A percentile compares a stretch with the other conserved stretches of the same genome.
phyloP scores from a whole-genome alignment of 1,140 invertebrate species.

The Brachionus sp. region DNA sequence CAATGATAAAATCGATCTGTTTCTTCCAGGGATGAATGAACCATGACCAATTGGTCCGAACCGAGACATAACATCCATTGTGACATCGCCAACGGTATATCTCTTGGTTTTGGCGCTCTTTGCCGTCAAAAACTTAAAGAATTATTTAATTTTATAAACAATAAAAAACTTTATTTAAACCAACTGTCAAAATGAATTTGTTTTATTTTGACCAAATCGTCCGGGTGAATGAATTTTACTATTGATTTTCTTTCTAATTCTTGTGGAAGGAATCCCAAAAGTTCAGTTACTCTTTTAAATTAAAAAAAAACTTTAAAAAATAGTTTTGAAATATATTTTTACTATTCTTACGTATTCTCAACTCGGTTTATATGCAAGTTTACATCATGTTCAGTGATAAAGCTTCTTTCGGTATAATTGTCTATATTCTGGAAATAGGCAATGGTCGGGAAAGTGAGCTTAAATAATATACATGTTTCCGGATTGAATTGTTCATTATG shows the following conservation, averaged over 20 bases:
- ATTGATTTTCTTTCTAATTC: constrained; percentile 25
- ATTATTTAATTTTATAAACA: background rate
- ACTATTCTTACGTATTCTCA: background rate
- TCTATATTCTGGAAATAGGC: constrained; percentile 5
- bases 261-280: constrained; percentile 26
- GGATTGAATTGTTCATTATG: background rate
- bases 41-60: constrained; percentile 41
- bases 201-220: constrained; percentile 36
- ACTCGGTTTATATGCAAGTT: constrained; percentile 26
- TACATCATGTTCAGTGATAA: constrained; percentile 37
- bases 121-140: constrained; percentile 24
- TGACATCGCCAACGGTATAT: constrained; percentile 21
- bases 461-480: constrained; percentile 24
- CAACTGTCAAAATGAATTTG: constrained; percentile 37
- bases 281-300: constrained; percentile 34
- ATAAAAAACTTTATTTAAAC: background rate
- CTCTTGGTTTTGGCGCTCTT: constrained; percentile 35
- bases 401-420: constrained; percentile 37
- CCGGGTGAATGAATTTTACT: constrained; percentile 27
- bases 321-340: background rate
- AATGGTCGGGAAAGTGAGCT: constrained; percentile 20
- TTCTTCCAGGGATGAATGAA: constrained; percentile 44
- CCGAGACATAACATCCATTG: constrained; percentile 40
- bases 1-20: constrained; percentile 45
- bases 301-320: background rate